Conservation (phyloP, 2,888 invertebrate genomes). For the Lottia gigantea region DNA sequence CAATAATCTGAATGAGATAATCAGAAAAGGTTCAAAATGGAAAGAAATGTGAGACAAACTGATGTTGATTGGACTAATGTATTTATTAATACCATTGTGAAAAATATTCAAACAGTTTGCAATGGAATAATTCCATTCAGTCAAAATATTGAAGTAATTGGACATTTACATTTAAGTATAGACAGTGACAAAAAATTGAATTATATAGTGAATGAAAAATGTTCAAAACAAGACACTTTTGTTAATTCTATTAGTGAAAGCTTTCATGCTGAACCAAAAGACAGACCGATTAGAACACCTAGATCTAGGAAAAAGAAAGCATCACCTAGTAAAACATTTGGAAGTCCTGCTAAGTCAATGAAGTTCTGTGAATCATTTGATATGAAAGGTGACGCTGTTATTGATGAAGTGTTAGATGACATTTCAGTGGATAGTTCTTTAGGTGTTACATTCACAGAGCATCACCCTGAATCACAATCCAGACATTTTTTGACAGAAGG, state of each 20-base stretch:
- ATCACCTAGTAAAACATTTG: no score
- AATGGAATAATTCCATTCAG: not conserved
- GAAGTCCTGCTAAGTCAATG: no score
- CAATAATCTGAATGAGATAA: no score
- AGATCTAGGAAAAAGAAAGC: no score
- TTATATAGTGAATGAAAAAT: conserved; percentile 8
- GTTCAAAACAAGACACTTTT: not conserved
- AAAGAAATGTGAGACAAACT: no score
- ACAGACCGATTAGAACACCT: not conserved
- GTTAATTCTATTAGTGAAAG: not conserved
- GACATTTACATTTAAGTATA: not conserved
- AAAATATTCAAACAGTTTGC: not conserved
- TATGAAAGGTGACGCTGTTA: not conserved
- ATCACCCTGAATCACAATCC: no score
- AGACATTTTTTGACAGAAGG: no score
- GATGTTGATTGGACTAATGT: not conserved
- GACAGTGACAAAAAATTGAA: conserved; percentile 1
- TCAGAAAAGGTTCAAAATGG: no score
- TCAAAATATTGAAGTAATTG: conserved; percentile 2
- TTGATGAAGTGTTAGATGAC: not conserved
- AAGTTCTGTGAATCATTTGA: no score
- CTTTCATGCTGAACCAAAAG: conserved; percentile 7
- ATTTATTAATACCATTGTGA: not conserved
- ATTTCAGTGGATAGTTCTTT: not conserved
- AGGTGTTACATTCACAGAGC: not conserved